Base-by-base conservation (phyloP, 1,140 invertebrate genomes). In the Macrostomum lignano region DNA sequence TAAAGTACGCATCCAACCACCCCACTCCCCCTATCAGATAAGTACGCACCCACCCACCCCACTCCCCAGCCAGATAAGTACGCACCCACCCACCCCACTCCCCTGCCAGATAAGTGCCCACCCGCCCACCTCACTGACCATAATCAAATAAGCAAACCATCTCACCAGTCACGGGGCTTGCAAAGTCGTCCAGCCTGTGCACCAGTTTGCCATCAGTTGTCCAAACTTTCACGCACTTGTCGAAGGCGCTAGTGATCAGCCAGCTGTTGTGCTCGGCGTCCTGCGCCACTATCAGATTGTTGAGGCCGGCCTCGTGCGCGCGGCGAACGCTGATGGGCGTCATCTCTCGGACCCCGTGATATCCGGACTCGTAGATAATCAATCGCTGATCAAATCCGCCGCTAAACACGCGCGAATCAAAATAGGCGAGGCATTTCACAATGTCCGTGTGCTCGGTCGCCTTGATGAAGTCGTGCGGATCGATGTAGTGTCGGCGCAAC, bases 211-310 rank as follows among this genome's bases (percentile, higher is more conserved):
- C 53, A 35, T 58, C 55, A 19, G 43, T 37, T 9, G 50, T 49
- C 55, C 55, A 58, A 15, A 58, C 54, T 40, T 52, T 54, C 19
- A 55, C 46, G 25, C 37, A 47, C 38, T 58, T 58, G 38, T 58
- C 55, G 49, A 57, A 58, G 7, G 51, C 51, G 23, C 53, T 52
- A 22, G 53, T 57, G 19, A 58, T 30, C 19, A 56, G 45, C 53
- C 53, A 58, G 14, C 44, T 46, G 22, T 47, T 55, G 36, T 53
- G 52, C 39, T 58, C 51, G 33, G 40, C 45, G 36, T 56, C 52
- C 42, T 48, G 47, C 20, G 46, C 48, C 21, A 54, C 38, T 3
- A 48, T 34, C 17, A 56, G 35, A 42, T 49, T 52, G n/a, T 46
- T 45, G 22, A 58, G 52, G 10, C 55, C 55, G 34, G 55, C 55